phyloP scores from a whole-genome alignment of 2,113 vertebrate species.

The Coracopsis vasa region DNA sequence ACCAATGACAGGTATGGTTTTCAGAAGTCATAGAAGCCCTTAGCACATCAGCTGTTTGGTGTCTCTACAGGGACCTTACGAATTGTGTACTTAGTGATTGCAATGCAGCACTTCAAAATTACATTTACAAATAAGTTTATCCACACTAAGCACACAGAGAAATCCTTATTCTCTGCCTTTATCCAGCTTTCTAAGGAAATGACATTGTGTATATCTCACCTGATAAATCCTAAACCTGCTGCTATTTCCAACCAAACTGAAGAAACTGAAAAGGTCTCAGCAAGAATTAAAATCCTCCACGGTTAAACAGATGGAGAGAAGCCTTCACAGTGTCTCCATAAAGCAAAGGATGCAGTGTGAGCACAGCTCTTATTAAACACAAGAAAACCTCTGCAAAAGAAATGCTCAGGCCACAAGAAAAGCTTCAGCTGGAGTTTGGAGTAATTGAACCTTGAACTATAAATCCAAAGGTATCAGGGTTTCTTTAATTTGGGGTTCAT shows the following conservation, averaged over 20 bases:
- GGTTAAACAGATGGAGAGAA: not conserved
- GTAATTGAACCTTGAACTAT: not conserved
- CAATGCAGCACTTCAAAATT: not conserved
- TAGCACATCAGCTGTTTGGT: not conserved
- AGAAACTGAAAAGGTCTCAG: not conserved
- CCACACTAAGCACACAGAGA: not conserved
- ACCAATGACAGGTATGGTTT: not conserved
- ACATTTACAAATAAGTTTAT: not conserved
- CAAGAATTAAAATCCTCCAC: not conserved
- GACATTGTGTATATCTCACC: not conserved
- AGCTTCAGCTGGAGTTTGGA: not conserved
- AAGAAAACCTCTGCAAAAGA: not conserved
- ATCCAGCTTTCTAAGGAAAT: not conserved
- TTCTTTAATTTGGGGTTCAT: not conserved
- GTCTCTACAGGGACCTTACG: not conserved
- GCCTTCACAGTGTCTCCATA: not conserved
- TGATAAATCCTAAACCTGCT: not conserved
- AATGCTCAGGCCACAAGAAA: not conserved
- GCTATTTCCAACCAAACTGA: not conserved
- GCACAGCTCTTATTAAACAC: not conserved
- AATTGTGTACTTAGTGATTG: not conserved
- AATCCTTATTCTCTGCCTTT: not conserved
- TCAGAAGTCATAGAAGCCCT: not conserved
- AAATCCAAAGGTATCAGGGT: not conserved
- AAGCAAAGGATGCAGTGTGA: not conserved